Percentiles rank a stretch among this genome's conserved stretches.
Conservation (phyloP, 1,140 invertebrate species). For the Cylas formicarius region DNA sequence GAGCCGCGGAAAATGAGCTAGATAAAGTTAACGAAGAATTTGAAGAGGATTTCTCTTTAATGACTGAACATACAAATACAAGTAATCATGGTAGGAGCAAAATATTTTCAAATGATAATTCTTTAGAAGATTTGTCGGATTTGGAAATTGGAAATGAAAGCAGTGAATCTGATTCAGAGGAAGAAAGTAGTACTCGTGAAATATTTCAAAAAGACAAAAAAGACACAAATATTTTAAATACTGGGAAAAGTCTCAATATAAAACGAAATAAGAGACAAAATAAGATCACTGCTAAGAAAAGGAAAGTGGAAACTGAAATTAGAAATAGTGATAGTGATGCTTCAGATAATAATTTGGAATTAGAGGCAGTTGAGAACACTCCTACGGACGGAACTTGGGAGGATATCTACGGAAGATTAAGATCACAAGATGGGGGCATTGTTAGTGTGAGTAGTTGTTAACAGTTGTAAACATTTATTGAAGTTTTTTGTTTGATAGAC, state of each 20-base stretch:
- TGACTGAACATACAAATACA: conserved; percentile 26
- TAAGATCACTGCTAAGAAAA: conserved; percentile 2
- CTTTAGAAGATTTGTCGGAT: conserved; percentile 21
- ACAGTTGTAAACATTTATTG: conserved; percentile 1
- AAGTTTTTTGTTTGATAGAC: conserved; percentile 32
- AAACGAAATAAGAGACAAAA: not conserved
- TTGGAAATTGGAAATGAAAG: conserved; percentile 16
- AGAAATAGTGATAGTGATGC: conserved; percentile 24
- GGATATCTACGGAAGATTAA: conserved; percentile 88
- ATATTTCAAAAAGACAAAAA: not conserved
- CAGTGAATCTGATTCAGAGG: conserved; percentile 17
- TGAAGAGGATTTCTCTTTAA: conserved; percentile 53
- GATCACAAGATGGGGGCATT: conserved; percentile 62
- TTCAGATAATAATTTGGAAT: conserved; percentile 15
- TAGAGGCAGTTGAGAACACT: not conserved
- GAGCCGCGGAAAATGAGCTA: conserved; percentile 56
- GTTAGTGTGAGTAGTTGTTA: conserved; percentile 18
- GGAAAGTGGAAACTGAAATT: conserved; percentile 4
- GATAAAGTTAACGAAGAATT: conserved; percentile 56
- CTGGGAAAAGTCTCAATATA: not conserved
- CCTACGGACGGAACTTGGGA: conserved; percentile 54
- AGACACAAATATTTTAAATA: not conserved
- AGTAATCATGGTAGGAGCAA: conserved; percentile 8
- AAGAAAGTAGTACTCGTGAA: conserved; percentile 12
- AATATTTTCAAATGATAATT: conserved; percentile 24